These are phyloP conservation scores for Lagenorhynchus albirostris DNA, from an alignment of 2,113 vertebrate genomes.

Conservation along the genomic window DNA sequence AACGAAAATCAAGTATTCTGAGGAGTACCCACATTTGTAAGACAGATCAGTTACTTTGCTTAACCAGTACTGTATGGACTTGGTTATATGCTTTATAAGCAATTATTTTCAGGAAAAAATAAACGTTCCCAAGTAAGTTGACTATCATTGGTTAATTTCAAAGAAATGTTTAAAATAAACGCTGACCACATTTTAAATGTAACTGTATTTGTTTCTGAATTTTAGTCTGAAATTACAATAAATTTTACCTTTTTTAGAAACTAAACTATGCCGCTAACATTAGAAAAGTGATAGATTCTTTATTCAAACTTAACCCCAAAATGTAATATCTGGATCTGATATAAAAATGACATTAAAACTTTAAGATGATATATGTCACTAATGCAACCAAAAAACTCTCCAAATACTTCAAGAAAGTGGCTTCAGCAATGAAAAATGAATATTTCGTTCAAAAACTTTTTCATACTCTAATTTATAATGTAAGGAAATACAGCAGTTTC, in stretches of 20 bases:
- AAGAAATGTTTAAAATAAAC: background rate
- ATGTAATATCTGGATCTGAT: background rate
- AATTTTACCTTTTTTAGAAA: background rate
- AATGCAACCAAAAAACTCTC: background rate
- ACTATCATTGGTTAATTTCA: background rate
- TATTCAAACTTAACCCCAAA: background rate
- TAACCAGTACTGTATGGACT: background rate
- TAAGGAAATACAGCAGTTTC: background rate
- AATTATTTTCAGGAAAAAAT: background rate
- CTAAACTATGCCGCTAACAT: background rate
- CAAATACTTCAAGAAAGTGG: background rate
- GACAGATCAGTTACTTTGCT: background rate
- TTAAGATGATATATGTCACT: background rate
- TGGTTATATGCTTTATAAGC: background rate
- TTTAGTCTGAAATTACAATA: background rate
- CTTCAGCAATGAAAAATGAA: background rate
- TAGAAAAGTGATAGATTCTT: background rate
- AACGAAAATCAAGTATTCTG: background rate
- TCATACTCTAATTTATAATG: background rate
- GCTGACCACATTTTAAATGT: background rate
- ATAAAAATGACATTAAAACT: background rate
- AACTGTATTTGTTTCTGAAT: background rate
- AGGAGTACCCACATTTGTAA: background rate
- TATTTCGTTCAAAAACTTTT: background rate
- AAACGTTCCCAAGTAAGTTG: background rate